Evolutionary conservation across 2,888 invertebrate genomes (phyloP).

Genomic region (Schizaphis graminum): DNA sequence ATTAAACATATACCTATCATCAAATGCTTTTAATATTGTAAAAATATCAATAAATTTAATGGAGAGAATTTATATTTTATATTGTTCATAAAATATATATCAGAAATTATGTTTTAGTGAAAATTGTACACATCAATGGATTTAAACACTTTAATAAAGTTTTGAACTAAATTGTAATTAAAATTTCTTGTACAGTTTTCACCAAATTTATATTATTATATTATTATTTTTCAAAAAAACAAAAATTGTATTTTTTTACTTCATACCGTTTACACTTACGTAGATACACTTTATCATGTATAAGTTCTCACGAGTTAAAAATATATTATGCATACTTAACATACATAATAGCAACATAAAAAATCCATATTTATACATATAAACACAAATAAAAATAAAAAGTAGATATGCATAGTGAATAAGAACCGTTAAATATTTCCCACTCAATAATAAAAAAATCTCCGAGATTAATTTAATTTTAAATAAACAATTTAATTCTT

Average conservation of each 20-base stretch:
- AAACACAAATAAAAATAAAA: not conserved
- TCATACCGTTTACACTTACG: not conserved
- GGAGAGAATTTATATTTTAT: not conserved
- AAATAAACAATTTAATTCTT: constrained; percentile 32
- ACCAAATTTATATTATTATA: not conserved
- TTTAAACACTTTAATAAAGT: not conserved
- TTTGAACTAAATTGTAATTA: not conserved
- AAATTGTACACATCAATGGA: not conserved
- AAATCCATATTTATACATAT: not conserved
- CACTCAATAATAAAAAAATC: constrained; percentile 26
- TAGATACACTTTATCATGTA: not conserved
- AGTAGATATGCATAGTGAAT: not conserved
- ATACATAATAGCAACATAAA: constrained; percentile 22
- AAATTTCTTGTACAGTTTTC: not conserved
- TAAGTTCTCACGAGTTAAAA: not conserved
- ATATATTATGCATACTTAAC: not conserved
- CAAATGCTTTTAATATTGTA: not conserved
- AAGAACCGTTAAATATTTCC: constrained; percentile 14
- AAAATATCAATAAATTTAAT: not conserved
- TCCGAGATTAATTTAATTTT: constrained; percentile 2
- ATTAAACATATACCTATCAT: not conserved
- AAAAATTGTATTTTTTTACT: not conserved
- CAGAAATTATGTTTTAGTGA: not conserved
- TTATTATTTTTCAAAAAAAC: not conserved
- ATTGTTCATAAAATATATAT: not conserved